Percentiles rank a stretch among this genome's conserved stretches.
Evolutionary conservation across 1,140 invertebrate species (phyloP).

Genomic region (Pseudachorutes palmiensis): DNA sequence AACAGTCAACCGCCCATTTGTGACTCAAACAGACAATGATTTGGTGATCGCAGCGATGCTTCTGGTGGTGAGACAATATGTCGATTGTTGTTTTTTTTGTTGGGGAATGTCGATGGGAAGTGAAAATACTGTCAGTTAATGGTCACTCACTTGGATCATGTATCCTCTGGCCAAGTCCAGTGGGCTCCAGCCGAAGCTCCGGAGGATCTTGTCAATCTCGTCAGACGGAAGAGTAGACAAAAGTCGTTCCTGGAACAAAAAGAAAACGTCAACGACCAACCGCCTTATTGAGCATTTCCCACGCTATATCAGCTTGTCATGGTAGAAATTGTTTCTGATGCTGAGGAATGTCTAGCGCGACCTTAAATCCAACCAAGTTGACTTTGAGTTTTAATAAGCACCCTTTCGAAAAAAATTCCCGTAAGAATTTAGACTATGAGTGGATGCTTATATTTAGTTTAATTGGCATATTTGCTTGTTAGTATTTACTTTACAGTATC

Average conservation of each 20-base stretch:
- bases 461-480: too few species aligned
- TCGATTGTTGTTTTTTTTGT: neutral
- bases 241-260: constrained; percentile 59
- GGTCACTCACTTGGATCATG: constrained; percentile 64
- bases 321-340: neutral
- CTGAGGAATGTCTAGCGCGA: too few species aligned
- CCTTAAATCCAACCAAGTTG: too few species aligned
- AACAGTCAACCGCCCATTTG: too few species aligned
- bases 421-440: too few species aligned
- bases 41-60: too few species aligned
- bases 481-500: too few species aligned
- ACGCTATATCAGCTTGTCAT: too few species aligned
- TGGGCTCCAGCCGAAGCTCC: constrained; percentile 77
- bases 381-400: too few species aligned
- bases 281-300: neutral
- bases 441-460: too few species aligned
- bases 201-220: constrained; percentile 68
- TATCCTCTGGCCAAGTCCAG: constrained; percentile 78
- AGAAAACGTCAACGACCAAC: neutral
- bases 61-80: neutral
- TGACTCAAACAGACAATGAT: too few species aligned
- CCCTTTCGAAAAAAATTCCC: too few species aligned
- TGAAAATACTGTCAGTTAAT: neutral
- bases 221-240: constrained; percentile 68
- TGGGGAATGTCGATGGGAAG: neutral